Evolutionary conservation across 2,797 vertebrate species (phyloP).

Genomic region (Pangasius macronema): DNA sequence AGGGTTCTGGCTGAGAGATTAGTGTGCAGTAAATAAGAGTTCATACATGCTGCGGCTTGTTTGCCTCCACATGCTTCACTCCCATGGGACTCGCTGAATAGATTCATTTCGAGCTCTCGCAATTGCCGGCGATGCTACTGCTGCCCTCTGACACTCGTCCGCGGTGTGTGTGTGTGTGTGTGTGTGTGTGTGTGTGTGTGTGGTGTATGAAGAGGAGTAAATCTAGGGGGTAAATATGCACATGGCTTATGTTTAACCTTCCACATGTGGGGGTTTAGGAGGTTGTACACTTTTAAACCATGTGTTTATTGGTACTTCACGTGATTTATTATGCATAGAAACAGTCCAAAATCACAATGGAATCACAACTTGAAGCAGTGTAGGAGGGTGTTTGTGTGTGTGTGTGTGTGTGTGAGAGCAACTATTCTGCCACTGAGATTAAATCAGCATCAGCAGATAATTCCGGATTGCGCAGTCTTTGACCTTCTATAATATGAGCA

Average conservation of each 20-base stretch:
- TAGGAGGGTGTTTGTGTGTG: too few species aligned
- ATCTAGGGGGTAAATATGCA: constrained; percentile 38
- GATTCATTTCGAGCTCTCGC: constrained; percentile 64
- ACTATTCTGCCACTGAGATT: background rate
- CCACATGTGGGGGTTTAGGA: constrained; percentile 11
- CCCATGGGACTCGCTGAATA: constrained; percentile 62
- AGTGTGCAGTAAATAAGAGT: constrained; percentile 60
- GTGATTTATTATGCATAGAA: background rate
- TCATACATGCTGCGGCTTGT: constrained; percentile 46
- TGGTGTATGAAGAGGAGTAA: constrained; percentile 34
- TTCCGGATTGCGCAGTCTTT: background rate
- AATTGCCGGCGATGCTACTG: constrained; percentile 61
- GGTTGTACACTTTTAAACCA: constrained; percentile 5
- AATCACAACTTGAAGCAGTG: background rate
- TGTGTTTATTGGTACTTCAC: constrained; percentile 8
- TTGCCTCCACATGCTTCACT: constrained; percentile 56
- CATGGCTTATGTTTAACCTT: constrained; percentile 39
- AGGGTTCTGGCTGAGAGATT: constrained; percentile 63
- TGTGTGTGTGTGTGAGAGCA: too few species aligned
- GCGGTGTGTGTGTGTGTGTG: constrained; percentile 8
- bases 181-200: too few species aligned
- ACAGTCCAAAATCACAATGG: background rate
- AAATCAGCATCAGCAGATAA: background rate
- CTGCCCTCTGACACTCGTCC: constrained; percentile 58
- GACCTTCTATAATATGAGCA: background rate